Conservation (phyloP, 2,888 invertebrate species). For the Lochmaea crataegi region DNA sequence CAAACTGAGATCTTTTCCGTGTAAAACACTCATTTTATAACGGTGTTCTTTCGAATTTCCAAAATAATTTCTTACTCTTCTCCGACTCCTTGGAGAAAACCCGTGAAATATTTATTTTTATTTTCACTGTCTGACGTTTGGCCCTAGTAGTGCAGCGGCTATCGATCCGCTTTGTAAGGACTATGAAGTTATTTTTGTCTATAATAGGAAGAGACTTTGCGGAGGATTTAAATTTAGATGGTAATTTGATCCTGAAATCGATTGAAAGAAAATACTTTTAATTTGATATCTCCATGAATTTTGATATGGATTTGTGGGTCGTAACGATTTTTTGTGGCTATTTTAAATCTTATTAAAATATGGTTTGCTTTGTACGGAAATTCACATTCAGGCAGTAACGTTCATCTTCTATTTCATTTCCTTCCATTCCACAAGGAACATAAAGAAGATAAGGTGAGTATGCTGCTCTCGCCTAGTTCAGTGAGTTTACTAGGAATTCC, state of each 20-base stretch:
- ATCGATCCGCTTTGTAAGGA: not conserved
- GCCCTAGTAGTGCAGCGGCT: not conserved
- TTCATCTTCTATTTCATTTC: too few relatives aligned
- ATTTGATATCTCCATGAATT: too few relatives aligned
- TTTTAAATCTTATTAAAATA: too few relatives aligned
- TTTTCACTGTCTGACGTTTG: not conserved
- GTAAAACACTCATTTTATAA: too few relatives aligned
- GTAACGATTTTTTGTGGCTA: too few relatives aligned
- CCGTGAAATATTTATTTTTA: slow-evolving; percentile 1
- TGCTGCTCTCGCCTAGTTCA: too few relatives aligned
- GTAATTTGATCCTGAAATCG: not conserved
- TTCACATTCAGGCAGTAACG: too few relatives aligned
- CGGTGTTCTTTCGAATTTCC: not conserved
- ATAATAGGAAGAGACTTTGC: not conserved
- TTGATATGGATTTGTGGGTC: too few relatives aligned
- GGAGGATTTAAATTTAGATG: not conserved
- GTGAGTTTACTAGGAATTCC: too few relatives aligned
- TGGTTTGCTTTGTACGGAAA: too few relatives aligned
- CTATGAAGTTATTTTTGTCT: slow-evolving; percentile 1
- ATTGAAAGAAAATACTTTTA: not conserved
- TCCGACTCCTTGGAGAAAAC: not conserved
- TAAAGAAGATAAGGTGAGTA: too few relatives aligned
- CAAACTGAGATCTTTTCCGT: not conserved
- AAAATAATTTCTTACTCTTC: not conserved
- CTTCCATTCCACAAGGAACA: too few relatives aligned